Percentiles rank a stretch among this genome's conserved stretches.
phyloP scores from a whole-genome alignment of 2,797 vertebrate species.

The Monodelphis domestica region DNA sequence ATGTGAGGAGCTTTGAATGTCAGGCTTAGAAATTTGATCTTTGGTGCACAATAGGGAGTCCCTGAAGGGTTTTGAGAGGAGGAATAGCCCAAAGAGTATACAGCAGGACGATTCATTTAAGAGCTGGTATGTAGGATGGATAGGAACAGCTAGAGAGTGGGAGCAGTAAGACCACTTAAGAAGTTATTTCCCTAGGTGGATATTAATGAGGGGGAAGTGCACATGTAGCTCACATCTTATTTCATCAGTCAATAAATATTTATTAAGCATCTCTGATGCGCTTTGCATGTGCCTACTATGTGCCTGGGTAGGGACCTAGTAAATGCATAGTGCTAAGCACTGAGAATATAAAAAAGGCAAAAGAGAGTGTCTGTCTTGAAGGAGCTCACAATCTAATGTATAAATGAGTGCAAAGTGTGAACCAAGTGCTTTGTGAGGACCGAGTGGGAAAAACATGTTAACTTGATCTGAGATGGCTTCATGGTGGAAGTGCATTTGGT shows the following conservation, averaged over 20 bases:
- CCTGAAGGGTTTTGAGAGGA: not conserved
- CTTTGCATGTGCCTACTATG: not conserved
- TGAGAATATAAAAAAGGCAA: not conserved
- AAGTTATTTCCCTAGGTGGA: not conserved
- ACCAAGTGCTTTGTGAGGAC: not conserved
- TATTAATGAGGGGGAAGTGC: not conserved
- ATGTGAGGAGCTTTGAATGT: not conserved
- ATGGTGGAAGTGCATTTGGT: not conserved
- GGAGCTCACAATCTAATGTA: not conserved
- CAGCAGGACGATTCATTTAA: not conserved
- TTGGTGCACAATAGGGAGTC: not conserved
- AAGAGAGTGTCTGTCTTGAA: not conserved
- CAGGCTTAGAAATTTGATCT: not conserved
- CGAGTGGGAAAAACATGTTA: not conserved
- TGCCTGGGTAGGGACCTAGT: not conserved
- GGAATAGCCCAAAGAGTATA: not conserved
- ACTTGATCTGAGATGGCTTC: not conserved
- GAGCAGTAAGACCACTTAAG: not conserved
- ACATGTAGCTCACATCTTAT: not conserved
- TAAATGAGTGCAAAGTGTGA: not conserved
- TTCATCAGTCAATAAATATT: no score
- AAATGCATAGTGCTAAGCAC: not conserved
- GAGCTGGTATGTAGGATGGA: not conserved
- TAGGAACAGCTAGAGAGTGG: not conserved
- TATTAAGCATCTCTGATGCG: not conserved